Conservation (phyloP, 1,140 invertebrate genomes). For the Oryctes rhinoceros region DNA sequence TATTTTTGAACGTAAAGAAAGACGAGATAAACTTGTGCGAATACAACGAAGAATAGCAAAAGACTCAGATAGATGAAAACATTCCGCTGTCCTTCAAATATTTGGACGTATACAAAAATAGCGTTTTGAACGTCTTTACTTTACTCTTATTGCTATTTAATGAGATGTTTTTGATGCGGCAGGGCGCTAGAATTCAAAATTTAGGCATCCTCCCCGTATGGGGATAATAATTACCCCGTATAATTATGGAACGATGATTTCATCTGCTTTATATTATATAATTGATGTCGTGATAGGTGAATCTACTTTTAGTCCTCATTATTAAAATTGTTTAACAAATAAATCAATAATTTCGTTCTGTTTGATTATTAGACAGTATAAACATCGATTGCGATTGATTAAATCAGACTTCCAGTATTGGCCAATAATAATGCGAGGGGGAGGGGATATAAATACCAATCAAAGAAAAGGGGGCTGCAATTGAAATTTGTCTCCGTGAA, state of each 20-base stretch:
- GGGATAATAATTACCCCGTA: no score
- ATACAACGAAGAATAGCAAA: slow-evolving; percentile 27
- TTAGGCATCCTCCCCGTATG: slow-evolving; percentile 6
- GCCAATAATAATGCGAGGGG: background rate
- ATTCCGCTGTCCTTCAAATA: slow-evolving; percentile 1
- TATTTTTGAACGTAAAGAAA: slow-evolving; percentile 18
- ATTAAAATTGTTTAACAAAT: background rate
- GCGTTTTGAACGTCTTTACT: background rate
- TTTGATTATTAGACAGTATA: background rate
- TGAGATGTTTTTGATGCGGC: background rate
- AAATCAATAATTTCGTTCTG: background rate
- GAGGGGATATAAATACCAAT: background rate
- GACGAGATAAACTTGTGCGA: background rate
- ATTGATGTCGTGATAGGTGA: background rate
- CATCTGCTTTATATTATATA: background rate
- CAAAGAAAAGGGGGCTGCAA: slow-evolving; percentile 3
- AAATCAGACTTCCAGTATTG: background rate
- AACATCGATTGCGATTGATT: background rate
- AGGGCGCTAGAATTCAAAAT: background rate
- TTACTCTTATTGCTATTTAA: background rate
- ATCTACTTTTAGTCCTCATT: background rate
- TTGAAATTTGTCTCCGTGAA: background rate
- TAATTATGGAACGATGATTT: slow-evolving; percentile 30
- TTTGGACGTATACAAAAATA: background rate
- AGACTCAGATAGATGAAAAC: background rate